These are phyloP conservation scores for Paraescarpia echinospica DNA, from an alignment of 1,140 invertebrate genomes.

Conservation along the genomic window DNA sequence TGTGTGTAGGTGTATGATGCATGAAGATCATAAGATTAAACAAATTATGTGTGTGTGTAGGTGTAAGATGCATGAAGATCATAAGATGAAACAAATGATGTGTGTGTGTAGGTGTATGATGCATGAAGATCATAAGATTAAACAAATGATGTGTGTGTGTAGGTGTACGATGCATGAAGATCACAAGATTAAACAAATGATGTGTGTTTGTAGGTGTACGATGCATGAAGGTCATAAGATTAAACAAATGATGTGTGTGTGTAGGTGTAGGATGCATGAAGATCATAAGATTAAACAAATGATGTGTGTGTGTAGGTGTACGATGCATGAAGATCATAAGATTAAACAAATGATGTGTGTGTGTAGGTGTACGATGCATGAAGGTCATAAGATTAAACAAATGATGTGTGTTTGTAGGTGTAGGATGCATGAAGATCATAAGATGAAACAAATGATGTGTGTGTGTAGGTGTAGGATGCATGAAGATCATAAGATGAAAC, in stretches of 20 bases:
- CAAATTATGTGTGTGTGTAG: neutral
- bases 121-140: constrained; percentile 91
- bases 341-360: neutral
- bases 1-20: constrained; percentile 60
- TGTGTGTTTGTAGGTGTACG: neutral
- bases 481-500: constrained; percentile 82
- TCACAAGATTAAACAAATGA: constrained; percentile 62
- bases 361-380: constrained; percentile 66
- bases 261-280: constrained; percentile 70
- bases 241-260: neutral
- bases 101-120: constrained; percentile 50
- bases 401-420: neutral
- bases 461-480: constrained; percentile 62
- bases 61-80: constrained; percentile 77
- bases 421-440: constrained; percentile 85
- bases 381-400: constrained; percentile 77
- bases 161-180: constrained; percentile 73
- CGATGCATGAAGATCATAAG: constrained; percentile 89
- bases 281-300: constrained; percentile 71
- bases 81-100: constrained; percentile 61
- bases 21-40: constrained; percentile 86
- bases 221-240: constrained; percentile 93
- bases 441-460: neutral
- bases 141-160: neutral
- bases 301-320: neutral